Evolutionary conservation across 2,888 invertebrate species (phyloP), one percentile per base, ranked within the genome.

Genomic region (Ptilodon capucinus): DNA sequence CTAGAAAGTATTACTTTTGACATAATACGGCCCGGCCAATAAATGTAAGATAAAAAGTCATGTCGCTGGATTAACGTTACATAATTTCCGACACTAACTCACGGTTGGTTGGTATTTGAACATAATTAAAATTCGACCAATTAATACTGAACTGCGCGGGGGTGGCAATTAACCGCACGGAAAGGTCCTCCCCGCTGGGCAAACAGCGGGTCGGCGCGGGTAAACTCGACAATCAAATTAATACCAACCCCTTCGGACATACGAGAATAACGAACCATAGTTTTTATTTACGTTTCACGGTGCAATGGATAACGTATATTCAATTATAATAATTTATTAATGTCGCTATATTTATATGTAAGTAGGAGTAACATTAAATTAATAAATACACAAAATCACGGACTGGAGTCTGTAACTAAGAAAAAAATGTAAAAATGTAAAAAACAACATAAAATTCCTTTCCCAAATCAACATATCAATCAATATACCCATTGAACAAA

Each of bases 101-200:
- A 46, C 56, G 56, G 57, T 57, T 53, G 46, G 48, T 17, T 46
- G 59, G 59, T 83, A 78, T 84, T 84, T 83, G 80, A 63, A 74
- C 68, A 79, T 81, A 80, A 84, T 86, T 83, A 85, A 83, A 82
- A 81, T 76, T 71, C 71, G 67, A 57, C 76, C 83, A 84, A 84
- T 84, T 81, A 84, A 81, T 76, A 77, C 68, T 28, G 44, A 46
- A 57, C 44, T 38, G 41, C 54, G 42, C 40, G 40, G 55, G 68
- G 69, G 71, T 67, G 71, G 74, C 76, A 79, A 80, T 80, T 78
- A 79, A 54, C 71, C 53, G 54, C n/a, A n/a, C 57, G 56, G 47
- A 45, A 58, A 58, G 56, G 58, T 57, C 52, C 56, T 46, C 45
- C 55, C 57, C 57, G 47, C 50, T 58, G 44, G 43, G 48, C 58